A percentile compares a stretch with the other conserved stretches of the same genome.
phyloP scores from a whole-genome alignment of 2,888 invertebrate genomes.

The Notodonta ziczac region DNA sequence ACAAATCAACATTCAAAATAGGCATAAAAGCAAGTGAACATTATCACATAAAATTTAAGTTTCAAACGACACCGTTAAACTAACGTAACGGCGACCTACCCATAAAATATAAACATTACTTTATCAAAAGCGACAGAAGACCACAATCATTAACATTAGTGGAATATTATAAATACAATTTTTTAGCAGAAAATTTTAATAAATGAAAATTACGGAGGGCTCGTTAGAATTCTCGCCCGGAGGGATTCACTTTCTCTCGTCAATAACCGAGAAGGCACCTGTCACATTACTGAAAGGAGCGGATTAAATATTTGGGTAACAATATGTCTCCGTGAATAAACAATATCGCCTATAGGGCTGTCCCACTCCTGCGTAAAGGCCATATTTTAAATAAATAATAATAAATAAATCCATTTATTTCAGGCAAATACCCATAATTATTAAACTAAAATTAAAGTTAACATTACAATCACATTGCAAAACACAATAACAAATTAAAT shows the following conservation, averaged over 20 bases:
- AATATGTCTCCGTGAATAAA: no score
- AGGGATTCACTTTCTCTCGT: constrained; percentile 54
- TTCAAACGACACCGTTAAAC: neutral
- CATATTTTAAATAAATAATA: no score
- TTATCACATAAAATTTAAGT: no score
- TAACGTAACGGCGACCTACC: neutral
- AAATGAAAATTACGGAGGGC: constrained; percentile 68
- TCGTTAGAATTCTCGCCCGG: constrained; percentile 63
- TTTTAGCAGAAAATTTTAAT: constrained; percentile 56
- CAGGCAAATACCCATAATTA: no score
- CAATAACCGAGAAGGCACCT: constrained; percentile 55
- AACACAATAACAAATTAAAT: no score
- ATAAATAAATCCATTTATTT: no score
- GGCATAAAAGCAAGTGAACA: no score
- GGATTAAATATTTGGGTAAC: neutral
- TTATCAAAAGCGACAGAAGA: constrained; percentile 30
- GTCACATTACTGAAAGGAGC: constrained; percentile 31
- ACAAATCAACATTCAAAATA: no score
- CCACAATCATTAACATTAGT: constrained; percentile 42
- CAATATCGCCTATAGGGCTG: no score
- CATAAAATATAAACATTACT: constrained; percentile 20
- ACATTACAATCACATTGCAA: no score
- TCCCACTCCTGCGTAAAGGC: no score
- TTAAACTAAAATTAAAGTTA: no score
- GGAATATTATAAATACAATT: constrained; percentile 43